Evolutionary conservation across 2,797 vertebrate species (phyloP), one percentile per base, ranked within the genome.

Genomic region (Hemibagrus guttatus): DNA sequence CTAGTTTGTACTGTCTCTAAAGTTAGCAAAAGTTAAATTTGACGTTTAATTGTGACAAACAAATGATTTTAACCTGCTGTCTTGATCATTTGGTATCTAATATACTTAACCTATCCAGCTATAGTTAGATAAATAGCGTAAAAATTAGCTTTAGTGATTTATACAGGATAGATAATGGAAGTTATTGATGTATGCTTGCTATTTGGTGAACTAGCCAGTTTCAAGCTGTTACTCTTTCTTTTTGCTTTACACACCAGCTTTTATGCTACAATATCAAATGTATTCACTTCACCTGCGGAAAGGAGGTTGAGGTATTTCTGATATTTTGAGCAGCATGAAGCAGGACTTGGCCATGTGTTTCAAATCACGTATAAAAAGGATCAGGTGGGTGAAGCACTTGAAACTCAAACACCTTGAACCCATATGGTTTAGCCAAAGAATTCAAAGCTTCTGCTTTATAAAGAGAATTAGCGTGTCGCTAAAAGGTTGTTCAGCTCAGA

Each of bases 301-400:
- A 52, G n/a, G n/a, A 81, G 6, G 23, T 59, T 42, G 31, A 79
- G 28, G 6, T 23, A 80, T 49, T 66, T 66, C 59, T 9, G 42
- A 81, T 81, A 64, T 81, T 64, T 19, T 6, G 21, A 58, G 42
- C n/a, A 12, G 17, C 21, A 42, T 26, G n/a, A 46, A 85, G 74
- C 84, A 66, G 39, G 16, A 16, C n/a, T 23, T 56, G 46, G 61
- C 49, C 74, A 75, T 54, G 28, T 64, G 71, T n/a, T 84, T 74
- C 56, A 35, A 16, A 76, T 84, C 69, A 49, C 35, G 16, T 69
- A 14, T 49, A 63, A 52, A 63, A 63, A 75, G 83, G 58, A 63
- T 84, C 84, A 19, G 75, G n/a, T 84, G 84, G 39, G 19, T 19
- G 56, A 76, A 84, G 83, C 58, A 0, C 9, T 35, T 74, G 13